phyloP scores from a whole-genome alignment of 2,113 vertebrate species.

The Cebidichthys violaceus region DNA sequence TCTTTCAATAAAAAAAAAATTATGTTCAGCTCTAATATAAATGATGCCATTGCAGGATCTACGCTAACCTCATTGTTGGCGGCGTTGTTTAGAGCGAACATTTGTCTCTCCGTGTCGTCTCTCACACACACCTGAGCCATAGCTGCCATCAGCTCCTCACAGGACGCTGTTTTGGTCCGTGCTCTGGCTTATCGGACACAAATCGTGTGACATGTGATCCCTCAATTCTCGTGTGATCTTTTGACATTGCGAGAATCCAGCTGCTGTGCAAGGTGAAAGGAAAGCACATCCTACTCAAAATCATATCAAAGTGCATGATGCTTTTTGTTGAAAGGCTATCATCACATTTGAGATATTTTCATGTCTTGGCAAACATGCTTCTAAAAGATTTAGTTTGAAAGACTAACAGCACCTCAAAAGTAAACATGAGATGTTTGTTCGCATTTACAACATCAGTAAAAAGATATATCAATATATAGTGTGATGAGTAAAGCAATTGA shows the following conservation, averaged over 20 bases:
- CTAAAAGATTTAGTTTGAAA: neutral
- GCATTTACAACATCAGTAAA: neutral
- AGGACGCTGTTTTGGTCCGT: too few species aligned
- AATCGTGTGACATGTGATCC: too few species aligned
- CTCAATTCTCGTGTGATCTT: neutral
- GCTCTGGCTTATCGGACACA: too few species aligned
- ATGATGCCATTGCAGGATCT: too few species aligned
- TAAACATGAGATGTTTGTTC: neutral
- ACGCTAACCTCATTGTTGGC: too few species aligned
- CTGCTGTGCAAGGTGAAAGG: neutral
- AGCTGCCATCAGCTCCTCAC: too few species aligned
- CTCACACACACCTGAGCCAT: too few species aligned
- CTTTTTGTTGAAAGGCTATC: conserved; percentile 4
- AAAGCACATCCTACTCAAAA: conserved; percentile 10
- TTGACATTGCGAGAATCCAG: neutral
- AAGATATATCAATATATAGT: neutral
- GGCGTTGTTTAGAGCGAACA: too few species aligned
- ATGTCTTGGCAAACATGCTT: neutral
- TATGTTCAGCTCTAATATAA: too few species aligned
- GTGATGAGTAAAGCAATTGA: neutral
- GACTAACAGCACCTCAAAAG: neutral
- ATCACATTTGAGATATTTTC: neutral
- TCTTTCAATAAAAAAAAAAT: too few species aligned
- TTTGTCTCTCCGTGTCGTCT: too few species aligned
- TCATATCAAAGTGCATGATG: conserved; percentile 14